Evolutionary conservation across 64 coral and sea anemone genomes (phyloP).

Genomic region (Montipora capricornis): DNA sequence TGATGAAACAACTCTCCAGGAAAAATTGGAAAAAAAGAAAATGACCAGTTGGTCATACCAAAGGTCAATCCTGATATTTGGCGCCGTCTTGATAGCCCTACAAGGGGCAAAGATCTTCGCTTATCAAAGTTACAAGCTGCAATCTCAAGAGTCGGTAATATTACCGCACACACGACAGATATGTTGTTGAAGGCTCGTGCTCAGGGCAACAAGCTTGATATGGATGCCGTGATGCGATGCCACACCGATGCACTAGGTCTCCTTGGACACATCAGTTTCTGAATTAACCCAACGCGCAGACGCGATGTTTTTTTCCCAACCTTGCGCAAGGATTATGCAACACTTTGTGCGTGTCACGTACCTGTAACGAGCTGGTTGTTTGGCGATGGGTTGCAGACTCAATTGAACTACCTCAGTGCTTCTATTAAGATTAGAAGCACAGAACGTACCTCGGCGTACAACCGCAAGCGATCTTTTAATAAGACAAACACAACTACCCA

Average conservation of each 20-base stretch:
- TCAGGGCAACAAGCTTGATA: not conserved
- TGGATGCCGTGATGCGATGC: constrained; percentile 25
- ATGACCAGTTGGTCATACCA: not conserved
- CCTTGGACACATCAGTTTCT: constrained; percentile 9
- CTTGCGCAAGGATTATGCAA: too few relatives aligned
- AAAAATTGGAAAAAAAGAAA: constrained; percentile 23
- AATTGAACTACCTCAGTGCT: too few relatives aligned
- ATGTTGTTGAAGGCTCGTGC: constrained; percentile 27
- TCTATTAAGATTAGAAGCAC: not conserved
- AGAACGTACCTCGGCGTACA: not conserved
- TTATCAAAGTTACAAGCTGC: constrained; percentile 16
- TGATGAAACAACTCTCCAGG: not conserved
- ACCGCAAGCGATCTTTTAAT: not conserved
- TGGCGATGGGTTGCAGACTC: not conserved
- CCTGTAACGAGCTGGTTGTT: not conserved
- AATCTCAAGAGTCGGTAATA: not conserved
- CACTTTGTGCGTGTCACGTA: too few relatives aligned
- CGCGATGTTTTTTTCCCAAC: too few relatives aligned
- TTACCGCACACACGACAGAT: not conserved
- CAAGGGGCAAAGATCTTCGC: constrained; percentile 18
- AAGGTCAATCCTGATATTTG: constrained; percentile 46
- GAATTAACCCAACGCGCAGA: too few relatives aligned
- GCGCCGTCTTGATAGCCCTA: constrained; percentile 4
- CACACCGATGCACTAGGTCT: constrained; percentile 26
- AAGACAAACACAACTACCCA: not conserved